phyloP scores from a whole-genome alignment of 2,888 invertebrate genomes.

The Synanthedon andrenaeformis region DNA sequence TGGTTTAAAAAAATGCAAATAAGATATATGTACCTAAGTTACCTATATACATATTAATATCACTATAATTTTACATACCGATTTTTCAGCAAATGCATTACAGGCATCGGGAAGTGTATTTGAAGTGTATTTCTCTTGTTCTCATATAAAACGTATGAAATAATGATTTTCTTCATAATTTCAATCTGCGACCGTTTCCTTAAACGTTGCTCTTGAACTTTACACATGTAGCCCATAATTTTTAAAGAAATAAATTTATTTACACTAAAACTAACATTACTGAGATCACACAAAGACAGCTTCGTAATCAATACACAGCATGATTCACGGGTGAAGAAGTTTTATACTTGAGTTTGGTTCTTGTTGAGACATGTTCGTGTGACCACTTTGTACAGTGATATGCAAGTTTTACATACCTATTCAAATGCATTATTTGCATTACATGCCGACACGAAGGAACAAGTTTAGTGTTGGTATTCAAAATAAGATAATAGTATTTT shows the following conservation, averaged over 20 bases:
- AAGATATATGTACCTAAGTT: too few relatives aligned
- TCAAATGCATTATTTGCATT: too few relatives aligned
- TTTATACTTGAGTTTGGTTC: neutral
- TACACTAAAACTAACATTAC: neutral
- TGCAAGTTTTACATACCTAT: too few relatives aligned
- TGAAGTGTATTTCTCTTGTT: slow-evolving; percentile 6
- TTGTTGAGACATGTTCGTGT: slow-evolving; percentile 2
- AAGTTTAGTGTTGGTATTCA: too few relatives aligned
- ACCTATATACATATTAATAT: too few relatives aligned
- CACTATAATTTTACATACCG: neutral
- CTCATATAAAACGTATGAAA: slow-evolving; percentile 15
- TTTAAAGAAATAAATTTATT: slow-evolving; percentile 1
- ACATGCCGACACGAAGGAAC: too few relatives aligned
- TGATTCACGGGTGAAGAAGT: neutral
- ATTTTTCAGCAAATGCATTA: neutral
- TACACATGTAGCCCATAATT: slow-evolving; percentile 24
- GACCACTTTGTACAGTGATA: neutral
- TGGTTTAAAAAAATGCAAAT: too few relatives aligned
- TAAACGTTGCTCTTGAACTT: slow-evolving; percentile 13
- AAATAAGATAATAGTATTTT: too few relatives aligned
- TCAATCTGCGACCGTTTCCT: slow-evolving; percentile 4
- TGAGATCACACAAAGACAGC: neutral
- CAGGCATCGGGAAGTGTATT: neutral
- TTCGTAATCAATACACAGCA: too few relatives aligned
- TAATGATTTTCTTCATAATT: slow-evolving; percentile 7